Evolutionary conservation across 2,888 invertebrate species (phyloP), one percentile per base, ranked within the genome.

Genomic region (Polietes domitor): DNA sequence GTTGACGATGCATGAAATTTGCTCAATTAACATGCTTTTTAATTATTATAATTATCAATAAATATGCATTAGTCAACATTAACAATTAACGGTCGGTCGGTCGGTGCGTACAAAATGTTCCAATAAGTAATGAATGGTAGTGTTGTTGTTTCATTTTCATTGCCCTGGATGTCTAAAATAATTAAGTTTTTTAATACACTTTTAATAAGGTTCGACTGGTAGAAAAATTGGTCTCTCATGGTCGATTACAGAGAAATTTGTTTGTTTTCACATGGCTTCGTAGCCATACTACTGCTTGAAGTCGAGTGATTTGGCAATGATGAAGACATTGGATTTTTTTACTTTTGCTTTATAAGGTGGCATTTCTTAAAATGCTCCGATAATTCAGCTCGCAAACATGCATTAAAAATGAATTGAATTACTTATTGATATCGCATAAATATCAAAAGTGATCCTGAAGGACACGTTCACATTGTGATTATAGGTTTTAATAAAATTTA

Each of bases 1-100:
- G 28, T 37, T 74, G 79, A 28, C 72, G 65, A 72, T 65, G 76
- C 76, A 61, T 80, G 55, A 76, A 76, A 76, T 65, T 72, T 72
- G 19, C 32, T 43, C 55, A 80, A 72, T 80, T 76, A 55, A 65
- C 70, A 17, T 63, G 12, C 61, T 72, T 76, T 76, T 76, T 76
- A 65, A 80, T 72, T 80, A 72, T 80, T 32, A 37, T 80, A 77
- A 72, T 76, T 76, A 72, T n/a, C 24, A 24, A 71, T 65, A 65
- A 65, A 65, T 21, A 37, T 65, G 65, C 21, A 65, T 65, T 65
- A 65, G 65, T 41, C 19, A 21, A 19, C 65, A 65, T 65, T 65
- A 41, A 41, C 65, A 32, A 41, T 65, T 32, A 65, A 65, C 41
- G 63, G 32, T n/a, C n/a, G n/a, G n/a, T n/a, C 21, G 19, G 41